Evolutionary conservation across 2,888 invertebrate species (phyloP), one percentile per base, ranked within the genome.

Genomic region (Parthenolecanium corni): DNA sequence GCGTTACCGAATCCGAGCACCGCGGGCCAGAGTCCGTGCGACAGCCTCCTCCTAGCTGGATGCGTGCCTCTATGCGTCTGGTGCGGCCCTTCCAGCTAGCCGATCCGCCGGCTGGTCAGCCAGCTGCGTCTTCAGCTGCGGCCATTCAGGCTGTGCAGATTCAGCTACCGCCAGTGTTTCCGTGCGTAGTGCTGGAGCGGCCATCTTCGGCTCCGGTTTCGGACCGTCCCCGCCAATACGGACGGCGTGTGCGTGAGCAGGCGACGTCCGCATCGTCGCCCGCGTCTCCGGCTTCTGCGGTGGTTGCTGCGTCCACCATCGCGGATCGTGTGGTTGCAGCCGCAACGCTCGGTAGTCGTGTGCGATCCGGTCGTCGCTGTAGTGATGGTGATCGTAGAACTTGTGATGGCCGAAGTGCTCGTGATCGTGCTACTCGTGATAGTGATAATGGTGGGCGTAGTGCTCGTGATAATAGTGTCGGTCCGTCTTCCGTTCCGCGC

Each of bases 51-150:
- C 52, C 20, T 44, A 53, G 53, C 25, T 63, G 63, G 63, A 47
- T 53, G 46, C 63, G 63, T 25, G 53, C 63, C 20, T 63, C 63
- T 12, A 63, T 63, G 63, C 52, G 63, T 47, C 46, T 63, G 16
- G 63, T 63, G 53, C 63, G 63, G 31, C 63, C 63, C 5, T 63
- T 63, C 53, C 63, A 53, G 40, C 16, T 63, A 53, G 53, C 63
- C 11, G 63, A 63, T 63, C 53, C 53, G 24, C 52, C 62, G 5
- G 14, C 31, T 24, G 20, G 53, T 11, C 21, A 47, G 44, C 16
- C 36, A 20, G 38, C 49, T 21, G 38, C 54, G 54, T 54, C 40
- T 12, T n/a, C 42, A 18, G 16, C 36, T 5, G 20, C 25, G 6
- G 21, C 11, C 21, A 38, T 14, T 23, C 24, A 52, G 23, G n/a